Base-by-base conservation (phyloP, 2,797 vertebrate species). In the Acanthurus lineatus region DNA sequence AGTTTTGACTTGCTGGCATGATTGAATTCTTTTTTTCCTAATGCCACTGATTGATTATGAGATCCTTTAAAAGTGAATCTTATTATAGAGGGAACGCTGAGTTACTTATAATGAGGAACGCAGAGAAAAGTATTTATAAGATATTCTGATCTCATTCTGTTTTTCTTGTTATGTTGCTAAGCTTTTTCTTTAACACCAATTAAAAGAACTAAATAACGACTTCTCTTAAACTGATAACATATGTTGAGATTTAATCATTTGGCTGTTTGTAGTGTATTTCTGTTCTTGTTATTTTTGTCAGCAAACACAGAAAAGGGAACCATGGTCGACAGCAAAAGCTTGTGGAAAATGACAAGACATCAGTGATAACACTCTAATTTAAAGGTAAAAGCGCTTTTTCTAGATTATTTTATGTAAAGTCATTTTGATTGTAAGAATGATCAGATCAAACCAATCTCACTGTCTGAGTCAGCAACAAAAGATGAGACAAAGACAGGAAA, bases 11-110 rank as follows among this genome's bases (percentile, higher is more conserved):
- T 48, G n/a, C 45, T 47, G 63, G 20, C 16, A 38, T 58, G 47
- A 61, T 76, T 48, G 69, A 69, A 69, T 60, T 56, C 16, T 44
- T 38, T 44, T 38, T 19, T 15, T 32, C 28, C 28, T 51, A 48
- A 63, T 58, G 47, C 63, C 65, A 73, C 11, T 81, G 48, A 76
- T n/a, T 52, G 45, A 77, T 66, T 68, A 65, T 35, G 5, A 57
- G 51, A 61, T 70, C 7, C 9, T 54, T 59, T 65, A 28, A 62
- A 61, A 70, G 48, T 45, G 22, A 48, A 69, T 73, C 60, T 58
- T 61, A 63, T 72, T 53, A 59, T 25, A 44, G 28, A 70, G 44
- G 70, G 44, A 81, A 47, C 62, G 59, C 14, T 71, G 38, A 17
- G 32, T 28, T 32, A 61, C n/a, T 40, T 25, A 25, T 44, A 1